A percentile compares a stretch with the other conserved stretches of the same genome.
These are phyloP conservation scores for Linnaemya tessellans DNA, from an alignment of 2,888 invertebrate genomes.

Conservation along the genomic window DNA sequence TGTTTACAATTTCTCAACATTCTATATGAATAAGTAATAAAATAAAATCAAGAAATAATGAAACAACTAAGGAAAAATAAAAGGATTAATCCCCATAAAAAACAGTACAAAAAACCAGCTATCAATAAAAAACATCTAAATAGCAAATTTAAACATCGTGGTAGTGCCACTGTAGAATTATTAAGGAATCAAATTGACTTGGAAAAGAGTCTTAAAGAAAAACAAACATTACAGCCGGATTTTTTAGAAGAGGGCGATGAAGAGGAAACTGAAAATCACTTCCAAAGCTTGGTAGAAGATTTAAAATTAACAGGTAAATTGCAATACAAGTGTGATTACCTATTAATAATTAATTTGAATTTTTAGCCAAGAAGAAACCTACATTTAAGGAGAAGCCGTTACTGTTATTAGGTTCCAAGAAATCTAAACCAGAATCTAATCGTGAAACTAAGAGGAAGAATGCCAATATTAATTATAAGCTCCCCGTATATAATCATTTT, in stretches of 20 bases:
- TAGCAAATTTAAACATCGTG: slow-evolving; percentile 69
- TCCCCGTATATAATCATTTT: slow-evolving; percentile 76
- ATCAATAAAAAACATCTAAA: slow-evolving; percentile 62
- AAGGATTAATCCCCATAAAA: slow-evolving; percentile 58
- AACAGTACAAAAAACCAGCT: slow-evolving; percentile 63
- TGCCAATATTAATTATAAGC: slow-evolving; percentile 22
- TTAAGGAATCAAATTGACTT: slow-evolving; percentile 66
- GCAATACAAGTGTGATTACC: too few relatives aligned
- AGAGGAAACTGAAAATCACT: slow-evolving; percentile 50
- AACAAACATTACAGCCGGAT: neutral
- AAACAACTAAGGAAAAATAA: slow-evolving; percentile 56
- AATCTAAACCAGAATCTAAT: slow-evolving; percentile 24
- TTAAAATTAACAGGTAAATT: slow-evolving; percentile 58
- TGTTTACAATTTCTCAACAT: slow-evolving; percentile 39
- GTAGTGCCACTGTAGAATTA: slow-evolving; percentile 62
- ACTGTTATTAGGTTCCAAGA: slow-evolving; percentile 52
- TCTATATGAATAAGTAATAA: neutral
- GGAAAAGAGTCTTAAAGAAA: slow-evolving; percentile 49
- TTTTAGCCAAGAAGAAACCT: slow-evolving; percentile 63
- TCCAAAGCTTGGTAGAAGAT: slow-evolving; percentile 58
- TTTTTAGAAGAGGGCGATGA: slow-evolving; percentile 16
- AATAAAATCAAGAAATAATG: slow-evolving; percentile 36
- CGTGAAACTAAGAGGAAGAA: neutral
- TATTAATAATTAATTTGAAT: neutral
- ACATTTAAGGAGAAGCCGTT: slow-evolving; percentile 58